Evolutionary conservation across 2,888 invertebrate genomes (phyloP).

Genomic region (Erynnis tages): DNA sequence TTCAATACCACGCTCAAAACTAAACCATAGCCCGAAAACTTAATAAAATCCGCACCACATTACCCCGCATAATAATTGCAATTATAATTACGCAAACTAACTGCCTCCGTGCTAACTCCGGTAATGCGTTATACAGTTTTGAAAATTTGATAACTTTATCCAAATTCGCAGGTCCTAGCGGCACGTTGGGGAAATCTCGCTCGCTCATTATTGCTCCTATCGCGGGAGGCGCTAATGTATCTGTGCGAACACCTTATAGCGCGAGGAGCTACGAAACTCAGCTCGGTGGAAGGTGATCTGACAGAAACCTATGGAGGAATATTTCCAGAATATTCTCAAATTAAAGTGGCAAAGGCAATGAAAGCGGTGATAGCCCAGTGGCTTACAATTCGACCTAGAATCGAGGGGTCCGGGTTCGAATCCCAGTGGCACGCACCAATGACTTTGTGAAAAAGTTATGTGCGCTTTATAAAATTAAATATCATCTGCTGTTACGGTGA

Average conservation of each 20-base stretch:
- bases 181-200: slow-evolving; percentile 77
- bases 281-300: slow-evolving; percentile 2
- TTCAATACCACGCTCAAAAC: no score
- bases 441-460: no score
- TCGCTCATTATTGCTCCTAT: slow-evolving; percentile 69
- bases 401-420: no score
- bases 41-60: slow-evolving; percentile 22
- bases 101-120: slow-evolving; percentile 39
- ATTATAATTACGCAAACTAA: slow-evolving; percentile 68
- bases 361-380: no score
- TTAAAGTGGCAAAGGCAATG: no score
- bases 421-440: no score
- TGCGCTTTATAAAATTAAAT: no score
- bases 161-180: slow-evolving; percentile 73
- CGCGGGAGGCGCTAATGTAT: slow-evolving; percentile 68
- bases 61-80: slow-evolving; percentile 52
- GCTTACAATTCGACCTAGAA: no score
- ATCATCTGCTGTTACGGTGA: no score
- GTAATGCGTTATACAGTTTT: slow-evolving; percentile 76
- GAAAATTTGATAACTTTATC: slow-evolving; percentile 81
- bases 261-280: slow-evolving; percentile 35
- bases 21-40: background rate
- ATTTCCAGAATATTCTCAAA: no score
- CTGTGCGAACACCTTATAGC: slow-evolving; percentile 52
- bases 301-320: no score